These are phyloP conservation scores for Drosophila saltans DNA, from an alignment of 1,140 invertebrate species.

Conservation along the genomic window DNA sequence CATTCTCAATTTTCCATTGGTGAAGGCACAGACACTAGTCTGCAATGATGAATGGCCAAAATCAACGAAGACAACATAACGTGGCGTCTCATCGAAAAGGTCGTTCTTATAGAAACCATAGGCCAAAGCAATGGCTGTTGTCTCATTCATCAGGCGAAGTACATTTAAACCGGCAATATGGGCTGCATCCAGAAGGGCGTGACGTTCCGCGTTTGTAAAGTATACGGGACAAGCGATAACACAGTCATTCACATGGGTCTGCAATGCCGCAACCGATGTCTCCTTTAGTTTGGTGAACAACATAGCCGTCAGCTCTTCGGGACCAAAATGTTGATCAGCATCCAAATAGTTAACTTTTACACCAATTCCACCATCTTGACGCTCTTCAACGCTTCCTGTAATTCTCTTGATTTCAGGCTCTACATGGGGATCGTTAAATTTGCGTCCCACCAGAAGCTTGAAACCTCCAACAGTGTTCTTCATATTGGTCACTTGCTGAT, in stretches of 20 bases:
- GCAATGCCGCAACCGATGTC: slow-evolving; percentile 92
- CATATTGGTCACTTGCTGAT: slow-evolving; percentile 98
- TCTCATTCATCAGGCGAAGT: slow-evolving; percentile 97
- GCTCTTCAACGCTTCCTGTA: slow-evolving; percentile 89
- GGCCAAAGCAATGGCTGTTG: slow-evolving; percentile 96
- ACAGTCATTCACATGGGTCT: slow-evolving; percentile 97
- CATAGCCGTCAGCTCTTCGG: slow-evolving; percentile 98
- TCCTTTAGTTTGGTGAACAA: slow-evolving; percentile 98
- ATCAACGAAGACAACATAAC: slow-evolving; percentile 96
- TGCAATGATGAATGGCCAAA: slow-evolving; percentile 94
- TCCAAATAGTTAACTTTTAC: slow-evolving; percentile 94
- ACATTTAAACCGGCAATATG: slow-evolving; percentile 95
- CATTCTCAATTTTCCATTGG: slow-evolving; percentile 97
- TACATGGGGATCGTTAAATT: slow-evolving; percentile 93
- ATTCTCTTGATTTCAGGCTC: slow-evolving; percentile 90
- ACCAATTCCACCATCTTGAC: slow-evolving; percentile 89
- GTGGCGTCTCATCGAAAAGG: slow-evolving; percentile 94
- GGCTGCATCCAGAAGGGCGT: slow-evolving; percentile 96
- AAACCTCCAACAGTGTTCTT: slow-evolving; percentile 98
- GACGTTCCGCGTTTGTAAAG: slow-evolving; percentile 97
- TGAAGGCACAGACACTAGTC: slow-evolving; percentile 94
- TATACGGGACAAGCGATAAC: slow-evolving; percentile 98
- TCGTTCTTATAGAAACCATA: slow-evolving; percentile 99
- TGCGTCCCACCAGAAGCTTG: slow-evolving; percentile 95
- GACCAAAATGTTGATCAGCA: slow-evolving; percentile 93